Base-by-base conservation (phyloP, 2,888 invertebrate species). In the Mesoligia furuncula region DNA sequence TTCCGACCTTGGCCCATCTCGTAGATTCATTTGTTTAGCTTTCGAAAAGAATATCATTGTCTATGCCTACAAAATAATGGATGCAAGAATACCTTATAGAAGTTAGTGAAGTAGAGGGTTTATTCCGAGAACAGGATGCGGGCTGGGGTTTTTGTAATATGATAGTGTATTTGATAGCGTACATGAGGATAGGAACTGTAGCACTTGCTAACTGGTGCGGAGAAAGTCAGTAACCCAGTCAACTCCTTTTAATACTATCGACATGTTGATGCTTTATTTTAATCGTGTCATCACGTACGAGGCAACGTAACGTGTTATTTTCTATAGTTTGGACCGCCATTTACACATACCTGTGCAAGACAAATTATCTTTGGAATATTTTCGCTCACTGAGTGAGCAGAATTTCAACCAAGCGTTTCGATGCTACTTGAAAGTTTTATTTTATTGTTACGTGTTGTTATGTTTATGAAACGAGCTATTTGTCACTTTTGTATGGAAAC, bases 81-180 rank as follows among this genome's bases (percentile, higher is more conserved):
- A 73, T 39, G 45, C 6, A 67, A 75, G 65, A 74, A 76, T 79
- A 85, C n/a, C n/a, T n/a, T n/a, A 66, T n/a, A 54, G 24, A 51
- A 51, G n/a, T 57, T 57, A 69, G 31, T 68, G 31, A 73, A 65
- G 65, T 45, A 64, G 57, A 75, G 76, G 79, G 72, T 73, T 69
- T 92, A 91, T 91, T 92, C 90, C 80, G 84, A 87, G 87, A 90
- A 86, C 91, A 92, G 93, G 93, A 93, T 93, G 93, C 92, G 93
- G 93, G 93, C 39, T 80, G n/a, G 54, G 77, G 79, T 83, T 85
- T 85, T 78, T 75, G 91, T 90, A 90, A 91, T 79, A 69, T 76
- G 85, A 91, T 87, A 90, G 61, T 73, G 77, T 69, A 57, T 68
- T 77, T 65, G 51, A 70, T 65, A 75, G 54, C 45, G 65, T 42